Conservation (phyloP, 2,113 vertebrate genomes). For the Coturnix japonica region DNA sequence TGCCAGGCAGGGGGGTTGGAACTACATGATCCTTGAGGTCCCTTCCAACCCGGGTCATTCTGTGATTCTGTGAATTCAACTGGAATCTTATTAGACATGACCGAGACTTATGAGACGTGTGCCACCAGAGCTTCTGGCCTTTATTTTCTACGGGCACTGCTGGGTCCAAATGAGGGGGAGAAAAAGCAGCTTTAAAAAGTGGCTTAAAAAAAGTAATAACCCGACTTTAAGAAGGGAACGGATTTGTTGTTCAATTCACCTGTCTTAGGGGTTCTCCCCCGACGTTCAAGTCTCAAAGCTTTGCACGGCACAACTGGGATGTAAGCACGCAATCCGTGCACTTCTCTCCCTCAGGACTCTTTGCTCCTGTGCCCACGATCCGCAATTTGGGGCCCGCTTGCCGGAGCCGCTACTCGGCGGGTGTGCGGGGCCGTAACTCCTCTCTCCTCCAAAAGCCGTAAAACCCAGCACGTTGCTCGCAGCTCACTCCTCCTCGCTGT, state of each 20-base stretch:
- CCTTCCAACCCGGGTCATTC: too few relatives aligned
- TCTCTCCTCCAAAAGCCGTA: neutral
- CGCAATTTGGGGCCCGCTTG: too few relatives aligned
- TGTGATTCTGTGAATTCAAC: too few relatives aligned
- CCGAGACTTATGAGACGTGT: too few relatives aligned
- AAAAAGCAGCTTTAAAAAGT: neutral
- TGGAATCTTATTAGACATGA: neutral
- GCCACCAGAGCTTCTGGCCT: neutral
- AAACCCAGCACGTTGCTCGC: neutral
- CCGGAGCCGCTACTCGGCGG: neutral
- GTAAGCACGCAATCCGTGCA: too few relatives aligned
- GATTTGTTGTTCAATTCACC: neutral
- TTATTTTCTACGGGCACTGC: neutral
- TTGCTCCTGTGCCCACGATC: too few relatives aligned
- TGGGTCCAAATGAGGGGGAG: neutral
- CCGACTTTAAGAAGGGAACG: rapidly evolving
- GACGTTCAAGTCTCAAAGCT: neutral
- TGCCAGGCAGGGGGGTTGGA: too few relatives aligned
- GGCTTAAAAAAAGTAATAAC: neutral
- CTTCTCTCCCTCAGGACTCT: too few relatives aligned
- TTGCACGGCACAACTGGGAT: neutral
- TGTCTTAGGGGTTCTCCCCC: neutral
- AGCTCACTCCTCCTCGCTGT: neutral
- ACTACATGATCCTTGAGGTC: too few relatives aligned
- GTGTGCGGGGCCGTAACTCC: neutral